Percentiles rank a stretch among this genome's conserved stretches.
Conservation (phyloP, 2,113 vertebrate species). For the Labrus mixtus region DNA sequence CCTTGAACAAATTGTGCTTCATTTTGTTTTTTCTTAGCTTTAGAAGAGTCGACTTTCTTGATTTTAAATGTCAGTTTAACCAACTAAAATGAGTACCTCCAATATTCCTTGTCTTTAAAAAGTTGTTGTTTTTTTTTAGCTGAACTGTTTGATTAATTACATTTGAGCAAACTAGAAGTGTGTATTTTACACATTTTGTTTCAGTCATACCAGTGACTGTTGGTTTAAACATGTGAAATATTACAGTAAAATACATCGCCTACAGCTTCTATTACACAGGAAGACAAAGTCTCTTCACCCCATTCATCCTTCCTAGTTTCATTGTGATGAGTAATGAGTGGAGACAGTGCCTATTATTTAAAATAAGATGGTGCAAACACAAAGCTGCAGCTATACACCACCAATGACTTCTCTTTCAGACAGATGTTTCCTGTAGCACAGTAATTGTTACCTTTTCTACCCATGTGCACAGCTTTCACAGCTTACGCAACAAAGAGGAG, state of each 20-base stretch:
- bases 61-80: too few relatives aligned
- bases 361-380: background rate
- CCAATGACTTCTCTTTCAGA: background rate
- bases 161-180: too few relatives aligned
- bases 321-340: background rate
- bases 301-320: constrained; percentile 5
- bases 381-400: background rate
- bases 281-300: background rate
- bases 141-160: too few relatives aligned
- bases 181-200: too few relatives aligned
- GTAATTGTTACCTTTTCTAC: background rate
- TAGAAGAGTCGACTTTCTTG: too few relatives aligned
- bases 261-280: background rate
- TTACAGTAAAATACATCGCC: background rate
- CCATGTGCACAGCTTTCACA: background rate
- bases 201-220: too few relatives aligned
- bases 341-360: background rate
- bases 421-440: background rate
- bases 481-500: background rate
- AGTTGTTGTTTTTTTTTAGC: too few relatives aligned
- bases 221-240: too few relatives aligned
- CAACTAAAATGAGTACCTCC: too few relatives aligned
- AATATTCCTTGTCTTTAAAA: too few relatives aligned
- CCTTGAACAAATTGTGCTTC: too few relatives aligned
- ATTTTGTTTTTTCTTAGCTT: too few relatives aligned